These are phyloP conservation scores for Bemisia tabaci DNA, from an alignment of 1,140 invertebrate genomes.

Conservation along the genomic window DNA sequence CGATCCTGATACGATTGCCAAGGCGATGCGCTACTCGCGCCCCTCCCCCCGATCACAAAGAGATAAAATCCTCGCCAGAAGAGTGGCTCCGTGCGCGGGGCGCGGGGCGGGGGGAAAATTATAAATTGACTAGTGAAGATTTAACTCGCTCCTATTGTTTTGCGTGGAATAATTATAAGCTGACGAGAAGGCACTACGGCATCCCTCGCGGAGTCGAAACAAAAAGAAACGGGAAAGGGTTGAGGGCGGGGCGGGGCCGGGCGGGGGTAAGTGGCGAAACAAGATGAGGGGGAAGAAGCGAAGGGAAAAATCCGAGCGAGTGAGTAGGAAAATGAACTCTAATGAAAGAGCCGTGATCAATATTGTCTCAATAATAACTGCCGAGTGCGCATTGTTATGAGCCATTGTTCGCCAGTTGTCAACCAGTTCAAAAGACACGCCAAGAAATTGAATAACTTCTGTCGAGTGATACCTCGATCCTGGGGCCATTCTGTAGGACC, in stretches of 20 bases:
- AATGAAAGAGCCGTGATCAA: not conserved
- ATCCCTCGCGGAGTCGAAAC: not conserved
- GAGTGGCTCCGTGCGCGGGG: too few relatives aligned
- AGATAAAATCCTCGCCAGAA: too few relatives aligned
- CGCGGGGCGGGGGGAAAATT: too few relatives aligned
- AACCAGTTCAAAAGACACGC: not conserved
- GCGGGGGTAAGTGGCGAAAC: not conserved
- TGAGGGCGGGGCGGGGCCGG: not conserved
- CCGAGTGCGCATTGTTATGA: not conserved
- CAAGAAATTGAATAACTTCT: not conserved
- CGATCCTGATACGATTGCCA: too few relatives aligned
- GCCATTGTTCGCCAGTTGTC: not conserved
- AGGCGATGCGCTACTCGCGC: too few relatives aligned
- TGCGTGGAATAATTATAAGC: not conserved
- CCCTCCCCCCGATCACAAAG: too few relatives aligned
- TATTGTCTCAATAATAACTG: not conserved
- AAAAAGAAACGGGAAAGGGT: not conserved
- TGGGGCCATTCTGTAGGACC: too few relatives aligned
- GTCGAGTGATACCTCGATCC: too few relatives aligned
- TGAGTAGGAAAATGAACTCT: not conserved
- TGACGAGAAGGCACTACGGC: not conserved
- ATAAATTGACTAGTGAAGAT: not conserved
- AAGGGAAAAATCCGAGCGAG: not conserved
- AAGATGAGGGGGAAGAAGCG: not conserved
- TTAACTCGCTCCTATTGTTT: not conserved